Percentiles rank a stretch among this genome's conserved stretches.
These are phyloP conservation scores for Chromis chromis DNA, from an alignment of 2,797 vertebrate species.

Conservation along the genomic window DNA sequence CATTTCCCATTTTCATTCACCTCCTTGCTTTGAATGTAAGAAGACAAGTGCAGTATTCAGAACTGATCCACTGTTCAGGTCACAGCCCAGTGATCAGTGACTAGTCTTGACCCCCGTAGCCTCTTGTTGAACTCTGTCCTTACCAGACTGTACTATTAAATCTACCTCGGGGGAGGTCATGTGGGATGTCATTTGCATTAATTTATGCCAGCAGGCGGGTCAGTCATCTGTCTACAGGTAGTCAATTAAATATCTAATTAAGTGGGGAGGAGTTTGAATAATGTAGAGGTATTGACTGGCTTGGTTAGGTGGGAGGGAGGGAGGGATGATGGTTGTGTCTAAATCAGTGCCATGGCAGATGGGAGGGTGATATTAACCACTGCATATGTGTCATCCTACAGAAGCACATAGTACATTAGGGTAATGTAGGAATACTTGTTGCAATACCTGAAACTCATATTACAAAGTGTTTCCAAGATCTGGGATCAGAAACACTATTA, in stretches of 20 bases:
- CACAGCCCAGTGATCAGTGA: slow-evolving; percentile 57
- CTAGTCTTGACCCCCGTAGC: slow-evolving; percentile 48
- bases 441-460: background rate
- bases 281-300: slow-evolving; percentile 84
- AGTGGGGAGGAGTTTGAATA: slow-evolving; percentile 86
- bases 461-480: background rate
- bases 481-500: background rate
- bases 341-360: slow-evolving; percentile 73
- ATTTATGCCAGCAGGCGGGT: slow-evolving; percentile 78
- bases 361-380: slow-evolving; percentile 41
- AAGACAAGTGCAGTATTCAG: background rate
- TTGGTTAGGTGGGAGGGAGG: slow-evolving; percentile 28
- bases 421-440: background rate
- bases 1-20: background rate
- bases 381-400: slow-evolving; percentile 35
- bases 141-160: slow-evolving; percentile 65
- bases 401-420: background rate
- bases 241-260: slow-evolving; percentile 89
- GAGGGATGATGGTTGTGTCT: slow-evolving; percentile 63
- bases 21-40: background rate
- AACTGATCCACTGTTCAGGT: slow-evolving; percentile 41
- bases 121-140: slow-evolving; percentile 77
- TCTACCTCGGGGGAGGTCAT: slow-evolving; percentile 66
- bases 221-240: slow-evolving; percentile 82
- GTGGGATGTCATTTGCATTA: slow-evolving; percentile 79